Conservation (phyloP, 2,888 invertebrate genomes). For the Marronus borbonicus region DNA sequence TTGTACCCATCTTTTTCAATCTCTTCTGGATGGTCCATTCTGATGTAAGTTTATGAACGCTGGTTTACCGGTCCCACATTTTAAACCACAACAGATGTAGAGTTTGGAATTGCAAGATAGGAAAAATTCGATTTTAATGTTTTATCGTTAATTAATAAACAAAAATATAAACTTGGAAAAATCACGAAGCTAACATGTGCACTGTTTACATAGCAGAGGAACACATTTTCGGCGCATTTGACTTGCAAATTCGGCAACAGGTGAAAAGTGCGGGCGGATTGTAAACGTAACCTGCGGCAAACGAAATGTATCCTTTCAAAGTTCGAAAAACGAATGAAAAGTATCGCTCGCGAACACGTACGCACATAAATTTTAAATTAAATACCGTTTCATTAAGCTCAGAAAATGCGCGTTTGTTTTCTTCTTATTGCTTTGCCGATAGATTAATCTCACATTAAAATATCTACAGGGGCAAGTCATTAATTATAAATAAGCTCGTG, state of each 20-base stretch:
- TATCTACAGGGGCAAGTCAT: conserved; percentile 22
- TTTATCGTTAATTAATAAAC: no score
- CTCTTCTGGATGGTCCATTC: no score
- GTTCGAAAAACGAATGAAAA: conserved; percentile 47
- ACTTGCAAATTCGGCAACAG: conserved; percentile 65
- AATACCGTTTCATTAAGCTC: conserved; percentile 50
- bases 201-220: neutral
- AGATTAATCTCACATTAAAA: conserved; percentile 43
- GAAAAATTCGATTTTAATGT: no score
- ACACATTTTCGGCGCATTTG: conserved; percentile 51
- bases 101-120: no score
- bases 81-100: no score
- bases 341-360: conserved; percentile 26
- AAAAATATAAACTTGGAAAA: neutral
- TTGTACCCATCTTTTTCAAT: no score
- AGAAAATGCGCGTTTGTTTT: conserved; percentile 4
- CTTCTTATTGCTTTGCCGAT: conserved; percentile 25
- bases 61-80: no score
- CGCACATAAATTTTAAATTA: conserved; percentile 50
- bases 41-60: no score
- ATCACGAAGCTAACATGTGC: neutral
- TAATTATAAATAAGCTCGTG: conserved; percentile 20
- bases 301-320: conserved; percentile 52
- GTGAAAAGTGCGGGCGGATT: conserved; percentile 66
- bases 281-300: conserved; percentile 59